Evolutionary conservation across 2,113 vertebrate genomes (phyloP).

Genomic region (Solenodon paradoxus): DNA sequence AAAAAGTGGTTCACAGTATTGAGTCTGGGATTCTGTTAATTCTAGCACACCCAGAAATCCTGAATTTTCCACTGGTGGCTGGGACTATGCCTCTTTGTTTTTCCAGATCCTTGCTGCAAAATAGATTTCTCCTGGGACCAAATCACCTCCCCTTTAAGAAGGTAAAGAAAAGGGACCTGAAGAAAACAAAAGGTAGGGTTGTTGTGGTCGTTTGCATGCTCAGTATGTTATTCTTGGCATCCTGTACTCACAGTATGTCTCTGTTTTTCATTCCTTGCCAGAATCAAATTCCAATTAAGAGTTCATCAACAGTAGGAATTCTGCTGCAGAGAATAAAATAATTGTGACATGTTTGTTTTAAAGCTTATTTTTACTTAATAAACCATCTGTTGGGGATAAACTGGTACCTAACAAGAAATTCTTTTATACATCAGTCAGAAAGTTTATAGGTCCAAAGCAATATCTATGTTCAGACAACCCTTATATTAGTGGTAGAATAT

Average conservation of each 20-base stretch:
- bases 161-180: background rate
- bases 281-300: slow-evolving; percentile 64
- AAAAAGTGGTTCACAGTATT: background rate
- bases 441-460: slow-evolving; percentile 51
- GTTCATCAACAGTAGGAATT: slow-evolving; percentile 71
- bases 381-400: slow-evolving; percentile 68
- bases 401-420: slow-evolving; percentile 56
- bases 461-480: slow-evolving; percentile 47
- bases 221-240: slow-evolving; percentile 47
- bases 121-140: background rate
- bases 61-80: background rate
- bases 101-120: background rate
- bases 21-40: background rate
- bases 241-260: slow-evolving; percentile 55
- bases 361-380: slow-evolving; percentile 72
- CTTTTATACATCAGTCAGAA: slow-evolving; percentile 63
- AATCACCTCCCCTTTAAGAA: background rate
- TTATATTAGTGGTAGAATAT: slow-evolving; percentile 48
- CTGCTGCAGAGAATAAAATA: slow-evolving; percentile 68
- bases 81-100: background rate
- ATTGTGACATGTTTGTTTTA: slow-evolving; percentile 74
- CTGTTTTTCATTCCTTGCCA: slow-evolving; percentile 67
- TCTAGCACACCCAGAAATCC: background rate
- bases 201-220: slow-evolving; percentile 42
- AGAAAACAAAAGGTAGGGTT: slow-evolving; percentile 33